Conservation (phyloP, 2,113 vertebrate genomes). For the Scomber japonicus region DNA sequence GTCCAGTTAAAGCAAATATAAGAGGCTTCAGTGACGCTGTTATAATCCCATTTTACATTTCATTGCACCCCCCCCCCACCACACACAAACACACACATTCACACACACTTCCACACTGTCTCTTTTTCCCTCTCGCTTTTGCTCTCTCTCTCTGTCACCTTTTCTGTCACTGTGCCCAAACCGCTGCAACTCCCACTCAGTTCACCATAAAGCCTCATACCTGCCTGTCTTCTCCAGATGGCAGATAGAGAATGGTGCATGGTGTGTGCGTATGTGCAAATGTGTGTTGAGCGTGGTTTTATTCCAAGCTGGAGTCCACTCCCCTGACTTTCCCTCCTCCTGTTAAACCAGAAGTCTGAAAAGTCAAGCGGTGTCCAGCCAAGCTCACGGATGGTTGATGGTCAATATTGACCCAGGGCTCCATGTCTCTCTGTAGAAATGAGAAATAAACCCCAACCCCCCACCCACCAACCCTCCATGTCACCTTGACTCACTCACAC, state of each 20-base stretch:
- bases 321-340: constrained; percentile 22
- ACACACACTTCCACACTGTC: constrained; percentile 6
- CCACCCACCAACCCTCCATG: constrained; percentile 31
- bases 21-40: constrained; percentile 52
- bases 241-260: constrained; percentile 31
- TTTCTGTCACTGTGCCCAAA: constrained; percentile 62
- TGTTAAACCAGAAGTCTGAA: constrained; percentile 62
- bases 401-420: constrained; percentile 81
- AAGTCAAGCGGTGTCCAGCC: constrained; percentile 74
- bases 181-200: constrained; percentile 64
- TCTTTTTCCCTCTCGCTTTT: constrained; percentile 51
- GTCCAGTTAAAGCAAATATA: constrained; percentile 74
- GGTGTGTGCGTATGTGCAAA: background rate
- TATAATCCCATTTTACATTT: constrained; percentile 61
- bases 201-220: constrained; percentile 65
- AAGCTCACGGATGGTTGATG: constrained; percentile 79
- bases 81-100: no score
- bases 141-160: constrained; percentile 53
- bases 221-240: constrained; percentile 55
- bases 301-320: constrained; percentile 24
- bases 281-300: constrained; percentile 31
- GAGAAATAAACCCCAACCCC: constrained; percentile 45
- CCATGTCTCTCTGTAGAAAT: constrained; percentile 71
- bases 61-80: constrained; percentile 21
- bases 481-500: constrained; percentile 64